Evolutionary conservation across 2,113 vertebrate species (phyloP), one percentile per base, ranked within the genome.

Genomic region (Rhynchomys soricoides): DNA sequence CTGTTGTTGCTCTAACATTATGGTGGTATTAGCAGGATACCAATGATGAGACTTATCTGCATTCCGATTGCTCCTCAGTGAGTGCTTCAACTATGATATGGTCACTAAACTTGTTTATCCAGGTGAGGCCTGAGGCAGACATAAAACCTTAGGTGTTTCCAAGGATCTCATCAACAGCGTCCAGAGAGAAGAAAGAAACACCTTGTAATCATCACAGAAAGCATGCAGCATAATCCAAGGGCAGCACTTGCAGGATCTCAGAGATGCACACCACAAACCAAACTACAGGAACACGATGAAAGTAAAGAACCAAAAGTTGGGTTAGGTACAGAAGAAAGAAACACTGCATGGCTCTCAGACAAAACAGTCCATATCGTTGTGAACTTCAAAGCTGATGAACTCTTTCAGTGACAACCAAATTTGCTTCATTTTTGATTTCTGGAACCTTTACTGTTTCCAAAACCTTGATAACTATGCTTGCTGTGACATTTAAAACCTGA

Each of bases 351-450:
- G 24, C 31, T 43, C 6, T 37, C 19, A 71, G 62, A 68, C 3
- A 81, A 50, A 95, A 87, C 57, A 64, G 22, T 75, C 64, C n/a
- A 57, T 22, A 15, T 52, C 62, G 57, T 55, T 40, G 45, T 8
- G 37, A 16, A 90, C 17, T 45, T 96, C 15, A 40, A 75, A 57
- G 57, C 26, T 59, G 50, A 87, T 89, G 48, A 78, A 34, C 34
- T 17, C 2, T 26, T 57, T 87, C 50, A 87, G 7, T 37, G 40
- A 7, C 57, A 81, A 70, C 31, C 55, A 68, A 70, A 66, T 29
- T 89, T 94, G 87, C 43, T 81, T 91, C 15, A 13, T 77, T 81
- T 92, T 2, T 87, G 37, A 89, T n/a, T 93, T 52, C 55, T 91
- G 68, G 24, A 85, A 68, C 34, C 77, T 81, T 8, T 68, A 4